Evolutionary conservation across 2,888 invertebrate species (phyloP).

Genomic region (Pherbina coryleti): DNA sequence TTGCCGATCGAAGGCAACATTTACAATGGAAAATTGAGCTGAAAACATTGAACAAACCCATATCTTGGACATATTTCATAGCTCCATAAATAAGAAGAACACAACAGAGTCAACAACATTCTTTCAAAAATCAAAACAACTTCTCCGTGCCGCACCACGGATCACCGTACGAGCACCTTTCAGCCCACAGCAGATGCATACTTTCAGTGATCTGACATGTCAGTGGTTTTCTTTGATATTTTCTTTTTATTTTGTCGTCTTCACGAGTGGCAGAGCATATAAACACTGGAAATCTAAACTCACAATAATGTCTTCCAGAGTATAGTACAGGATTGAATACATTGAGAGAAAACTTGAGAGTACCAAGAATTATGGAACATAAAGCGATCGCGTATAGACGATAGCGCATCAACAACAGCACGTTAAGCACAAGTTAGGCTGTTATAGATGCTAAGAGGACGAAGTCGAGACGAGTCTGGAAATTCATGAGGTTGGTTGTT

Average conservation of each 20-base stretch:
- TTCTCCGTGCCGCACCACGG: neutral
- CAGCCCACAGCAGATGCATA: neutral
- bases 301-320: neutral
- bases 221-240: neutral
- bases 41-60: too few relatives aligned
- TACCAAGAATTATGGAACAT: neutral
- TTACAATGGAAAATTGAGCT: too few relatives aligned
- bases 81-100: neutral
- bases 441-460: neutral
- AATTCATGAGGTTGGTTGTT: slow-evolving; percentile 41
- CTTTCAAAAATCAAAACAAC: slow-evolving; percentile 35
- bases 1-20: too few relatives aligned
- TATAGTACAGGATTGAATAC: too few relatives aligned
- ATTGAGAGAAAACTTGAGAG: neutral
- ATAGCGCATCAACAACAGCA: neutral
- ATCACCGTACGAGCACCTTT: neutral
- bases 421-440: neutral
- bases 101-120: neutral
- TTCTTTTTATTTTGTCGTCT: neutral
- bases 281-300: neutral
- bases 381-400: neutral
- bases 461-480: slow-evolving; percentile 11
- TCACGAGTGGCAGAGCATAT: too few relatives aligned
- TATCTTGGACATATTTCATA: too few relatives aligned
- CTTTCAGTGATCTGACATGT: neutral